phyloP scores from a whole-genome alignment of 1,140 invertebrate genomes.

The Agrypnia vestita region DNA sequence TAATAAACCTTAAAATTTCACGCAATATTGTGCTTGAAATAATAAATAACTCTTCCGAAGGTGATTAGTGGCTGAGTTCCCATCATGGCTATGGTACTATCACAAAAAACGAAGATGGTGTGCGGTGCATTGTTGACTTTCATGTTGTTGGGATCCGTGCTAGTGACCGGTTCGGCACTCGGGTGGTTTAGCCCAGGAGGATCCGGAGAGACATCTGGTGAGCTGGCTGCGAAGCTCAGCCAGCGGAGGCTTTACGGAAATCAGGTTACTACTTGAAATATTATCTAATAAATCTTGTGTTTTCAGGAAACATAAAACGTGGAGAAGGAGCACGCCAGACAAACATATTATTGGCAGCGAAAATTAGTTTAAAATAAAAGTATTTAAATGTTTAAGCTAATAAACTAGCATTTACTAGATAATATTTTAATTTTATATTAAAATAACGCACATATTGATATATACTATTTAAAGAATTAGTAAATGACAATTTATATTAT shows the following conservation, averaged over 20 bases:
- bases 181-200: constrained; percentile 67
- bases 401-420: too few relatives aligned
- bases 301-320: background rate
- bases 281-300: constrained; percentile 1
- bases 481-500: too few relatives aligned
- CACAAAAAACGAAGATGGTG: constrained; percentile 74
- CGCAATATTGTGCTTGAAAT: too few relatives aligned
- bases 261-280: constrained; percentile 49
- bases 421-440: too few relatives aligned
- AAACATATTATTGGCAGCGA: background rate
- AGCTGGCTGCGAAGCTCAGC: constrained; percentile 59
- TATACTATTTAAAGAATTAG: too few relatives aligned
- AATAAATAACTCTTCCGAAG: background rate
- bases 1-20: too few relatives aligned
- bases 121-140: constrained; percentile 71
- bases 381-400: too few relatives aligned
- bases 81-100: constrained; percentile 77
- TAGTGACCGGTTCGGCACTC: constrained; percentile 73
- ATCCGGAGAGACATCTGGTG: constrained; percentile 47
- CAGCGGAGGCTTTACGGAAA: constrained; percentile 56
- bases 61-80: constrained; percentile 21
- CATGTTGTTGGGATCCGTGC: constrained; percentile 71
- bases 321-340: background rate
- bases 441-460: too few relatives aligned
- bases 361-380: background rate